A percentile compares a stretch with the other conserved stretches of the same genome.
Conservation (phyloP, 2,113 vertebrate genomes). For the Setophaga petechia region DNA sequence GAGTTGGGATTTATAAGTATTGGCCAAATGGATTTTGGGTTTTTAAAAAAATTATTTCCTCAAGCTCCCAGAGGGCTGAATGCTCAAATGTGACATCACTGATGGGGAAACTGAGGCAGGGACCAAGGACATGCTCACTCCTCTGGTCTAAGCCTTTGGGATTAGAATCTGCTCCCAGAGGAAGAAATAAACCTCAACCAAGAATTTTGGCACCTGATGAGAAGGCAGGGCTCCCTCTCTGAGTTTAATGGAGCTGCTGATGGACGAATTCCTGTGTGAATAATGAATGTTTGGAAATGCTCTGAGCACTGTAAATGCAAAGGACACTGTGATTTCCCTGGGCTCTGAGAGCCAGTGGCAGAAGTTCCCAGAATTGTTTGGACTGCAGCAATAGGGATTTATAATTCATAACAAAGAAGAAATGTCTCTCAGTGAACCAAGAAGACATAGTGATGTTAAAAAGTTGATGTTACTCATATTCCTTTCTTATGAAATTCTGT, state of each 20-base stretch:
- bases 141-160: not conserved
- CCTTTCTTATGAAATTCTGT: not conserved
- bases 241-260: not conserved
- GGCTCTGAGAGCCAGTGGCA: not conserved
- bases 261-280: not conserved
- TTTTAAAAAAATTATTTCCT: not conserved
- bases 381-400: not conserved
- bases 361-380: constrained; percentile 48
- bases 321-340: not conserved
- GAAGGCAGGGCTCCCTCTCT: not conserved
- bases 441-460: not conserved
- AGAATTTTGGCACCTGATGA: not conserved
- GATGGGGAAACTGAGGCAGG: not conserved
- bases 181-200: not conserved
- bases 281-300: constrained; percentile 35
- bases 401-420: constrained; percentile 31
- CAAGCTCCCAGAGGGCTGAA: not conserved
- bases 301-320: not conserved
- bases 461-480: not conserved
- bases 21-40: not conserved
- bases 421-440: not conserved
- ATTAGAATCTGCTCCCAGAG: not conserved
- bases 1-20: not conserved
- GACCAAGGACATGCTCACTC: rapidly evolving
- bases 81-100: not conserved